These are phyloP conservation scores for Limulus polyphemus DNA, from an alignment of 2,888 invertebrate genomes.

Conservation along the genomic window DNA sequence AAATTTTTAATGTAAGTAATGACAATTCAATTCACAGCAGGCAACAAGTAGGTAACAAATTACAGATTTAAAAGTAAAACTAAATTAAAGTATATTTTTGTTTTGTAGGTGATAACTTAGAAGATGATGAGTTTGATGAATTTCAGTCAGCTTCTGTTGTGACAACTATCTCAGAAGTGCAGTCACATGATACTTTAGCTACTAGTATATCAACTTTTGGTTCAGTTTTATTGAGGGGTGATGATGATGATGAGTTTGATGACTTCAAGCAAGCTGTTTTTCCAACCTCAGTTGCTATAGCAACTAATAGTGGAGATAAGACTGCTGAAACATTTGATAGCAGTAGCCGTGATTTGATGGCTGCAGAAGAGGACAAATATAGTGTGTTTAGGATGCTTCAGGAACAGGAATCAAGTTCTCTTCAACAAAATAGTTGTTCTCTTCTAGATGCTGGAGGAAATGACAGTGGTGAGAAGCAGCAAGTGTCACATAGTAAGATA, in stretches of 20 bases:
- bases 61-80: too few species aligned
- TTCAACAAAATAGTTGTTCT: too few species aligned
- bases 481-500: too few species aligned
- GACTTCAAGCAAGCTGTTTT: constrained; percentile 18
- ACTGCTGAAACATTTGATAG: background rate
- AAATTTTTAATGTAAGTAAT: too few species aligned
- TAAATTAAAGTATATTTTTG: too few species aligned
- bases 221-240: too few species aligned
- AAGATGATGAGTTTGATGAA: constrained; percentile 20
- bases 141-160: constrained; percentile 18
- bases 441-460: too few species aligned
- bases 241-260: constrained; percentile 15
- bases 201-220: constrained; percentile 4
- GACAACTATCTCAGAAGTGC: background rate
- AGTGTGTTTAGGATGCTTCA: constrained; percentile 24
- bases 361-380: constrained; percentile 24
- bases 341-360: constrained; percentile 15
- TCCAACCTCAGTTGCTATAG: background rate
- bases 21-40: too few species aligned
- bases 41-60: too few species aligned
- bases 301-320: background rate
- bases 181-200: constrained; percentile 6
- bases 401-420: background rate
- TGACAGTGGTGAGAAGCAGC: too few species aligned
- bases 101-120: too few species aligned